Evolutionary conservation across 1,140 invertebrate species (phyloP), one percentile per base, ranked within the genome.

Genomic region (Orius laevigatus): DNA sequence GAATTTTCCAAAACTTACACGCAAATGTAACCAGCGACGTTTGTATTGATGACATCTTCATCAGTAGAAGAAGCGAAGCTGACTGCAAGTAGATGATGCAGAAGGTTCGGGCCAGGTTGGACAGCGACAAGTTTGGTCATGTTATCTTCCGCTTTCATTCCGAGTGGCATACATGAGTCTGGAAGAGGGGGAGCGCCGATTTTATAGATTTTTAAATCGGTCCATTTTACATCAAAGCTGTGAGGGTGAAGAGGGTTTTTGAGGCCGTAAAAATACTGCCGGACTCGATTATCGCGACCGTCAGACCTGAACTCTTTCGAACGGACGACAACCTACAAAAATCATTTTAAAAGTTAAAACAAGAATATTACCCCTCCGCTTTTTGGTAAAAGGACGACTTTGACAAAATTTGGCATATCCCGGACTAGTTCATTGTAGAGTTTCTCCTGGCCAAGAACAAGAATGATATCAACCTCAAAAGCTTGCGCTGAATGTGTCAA

Each of bases 391-490:
- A 93, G 81, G 0, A 97, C 79, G 14, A 97, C 82, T 69, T 89
- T 87, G 0, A 96, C 89, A 68, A 88, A 90, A 31, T 78, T 74
- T 0, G 92, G 91, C 73, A 97, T 81, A 65, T 97, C 93, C 49
- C 88, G 69, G 31, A 86, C 80, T 32, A 98, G 66, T 68, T 98
- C 91, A 67, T 88, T 96, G 61, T 91, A 96, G 1, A 98, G 63
- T 58, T 92, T 73, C 65, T 98, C 93, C 64, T 98, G 93, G 65
- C 98, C 95, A 42, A 99, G 62, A 0, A 98, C 94, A 51, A 98
- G 69, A 57, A 98, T 89, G 0, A 93, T 79, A 63, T 95, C 89
- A 2, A 94, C 89, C 71, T 95, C 87, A 67, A 98, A 98, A 5
- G 84, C 84, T 59, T 88, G 79, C 0, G 90, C 88, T 4, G 88